Percentiles rank a stretch among this genome's conserved stretches.
Conservation (phyloP, 1,140 invertebrate genomes). For the Lysiphlebus fabarum region DNA sequence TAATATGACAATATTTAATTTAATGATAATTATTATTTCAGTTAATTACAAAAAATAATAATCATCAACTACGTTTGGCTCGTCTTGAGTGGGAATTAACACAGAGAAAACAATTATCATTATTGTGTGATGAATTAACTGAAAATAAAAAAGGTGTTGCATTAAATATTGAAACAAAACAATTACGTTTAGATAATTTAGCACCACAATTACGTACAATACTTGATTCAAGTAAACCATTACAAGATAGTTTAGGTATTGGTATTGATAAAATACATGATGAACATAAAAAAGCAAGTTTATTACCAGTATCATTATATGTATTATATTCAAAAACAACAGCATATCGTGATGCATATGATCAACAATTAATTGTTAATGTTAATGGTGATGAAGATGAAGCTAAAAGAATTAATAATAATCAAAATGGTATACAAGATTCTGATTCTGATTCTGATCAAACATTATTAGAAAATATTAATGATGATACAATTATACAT, state of each 20-base stretch:
- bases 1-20: background rate
- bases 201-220: constrained; percentile 74
- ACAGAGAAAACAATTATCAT: constrained; percentile 80
- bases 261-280: constrained; percentile 74
- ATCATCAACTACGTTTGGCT: constrained; percentile 79
- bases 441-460: constrained; percentile 63
- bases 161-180: constrained; percentile 74
- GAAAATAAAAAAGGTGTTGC: constrained; percentile 73
- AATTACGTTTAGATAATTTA: constrained; percentile 76
- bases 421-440: constrained; percentile 59
- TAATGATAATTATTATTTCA: constrained; percentile 44
- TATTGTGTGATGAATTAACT: constrained; percentile 72
- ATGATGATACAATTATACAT: constrained; percentile 57
- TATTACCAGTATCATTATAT: constrained; percentile 81
- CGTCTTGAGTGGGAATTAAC: constrained; percentile 88
- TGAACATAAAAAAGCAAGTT: constrained; percentile 70
- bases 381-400: constrained; percentile 80
- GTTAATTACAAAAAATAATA: constrained; percentile 65
- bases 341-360: constrained; percentile 79
- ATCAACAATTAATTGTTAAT: constrained; percentile 56
- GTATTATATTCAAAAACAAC: constrained; percentile 81
- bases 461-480: constrained; percentile 49
- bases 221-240: constrained; percentile 79
- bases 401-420: constrained; percentile 64
- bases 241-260: constrained; percentile 84